Evolutionary conservation across 2,888 invertebrate genomes (phyloP).

Genomic region (Formica aserva): DNA sequence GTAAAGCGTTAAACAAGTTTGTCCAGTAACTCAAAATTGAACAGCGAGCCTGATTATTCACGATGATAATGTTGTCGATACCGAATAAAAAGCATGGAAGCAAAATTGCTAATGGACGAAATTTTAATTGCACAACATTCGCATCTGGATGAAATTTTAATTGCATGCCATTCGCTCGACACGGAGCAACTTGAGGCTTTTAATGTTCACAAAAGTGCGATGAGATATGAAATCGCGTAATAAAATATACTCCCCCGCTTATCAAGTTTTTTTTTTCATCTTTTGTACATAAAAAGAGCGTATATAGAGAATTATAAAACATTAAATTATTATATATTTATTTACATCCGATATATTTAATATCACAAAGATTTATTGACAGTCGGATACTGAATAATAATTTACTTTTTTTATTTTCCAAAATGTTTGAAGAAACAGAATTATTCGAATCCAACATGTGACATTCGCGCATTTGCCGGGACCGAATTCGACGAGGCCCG

Average conservation of each 20-base stretch:
- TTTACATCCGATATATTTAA: background rate
- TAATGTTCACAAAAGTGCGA: background rate
- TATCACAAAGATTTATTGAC: background rate
- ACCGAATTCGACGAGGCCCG: slow-evolving; percentile 7
- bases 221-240: background rate
- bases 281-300: background rate
- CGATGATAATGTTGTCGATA: background rate
- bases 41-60: background rate
- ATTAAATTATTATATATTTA: background rate
- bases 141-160: background rate
- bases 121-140: slow-evolving; percentile 17
- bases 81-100: background rate
- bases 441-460: background rate
- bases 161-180: background rate
- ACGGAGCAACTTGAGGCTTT: background rate
- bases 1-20: slow-evolving; percentile 1
- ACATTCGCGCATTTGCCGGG: background rate
- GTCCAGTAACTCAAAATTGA: background rate
- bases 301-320: background rate
- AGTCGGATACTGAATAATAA: background rate
- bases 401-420: background rate
- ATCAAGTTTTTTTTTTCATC: background rate
- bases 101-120: slow-evolving; percentile 26
- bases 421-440: background rate
- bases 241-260: background rate